Conservation (phyloP, 2,797 vertebrate genomes). For the Argentina silus region DNA sequence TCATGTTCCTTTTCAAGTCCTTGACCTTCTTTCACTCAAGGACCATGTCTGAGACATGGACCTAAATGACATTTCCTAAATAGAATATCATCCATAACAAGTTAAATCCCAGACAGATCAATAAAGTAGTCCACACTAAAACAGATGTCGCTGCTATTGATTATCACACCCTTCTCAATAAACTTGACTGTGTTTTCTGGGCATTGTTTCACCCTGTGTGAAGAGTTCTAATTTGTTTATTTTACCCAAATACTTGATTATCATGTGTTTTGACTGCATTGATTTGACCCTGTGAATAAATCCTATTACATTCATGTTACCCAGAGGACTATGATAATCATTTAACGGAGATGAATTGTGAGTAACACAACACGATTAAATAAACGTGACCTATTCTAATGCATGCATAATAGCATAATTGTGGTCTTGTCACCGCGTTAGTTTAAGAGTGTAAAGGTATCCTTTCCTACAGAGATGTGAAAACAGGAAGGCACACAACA, state of each 20-base stretch:
- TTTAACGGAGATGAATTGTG: no score
- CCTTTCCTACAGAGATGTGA: background rate
- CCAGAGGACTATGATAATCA: no score
- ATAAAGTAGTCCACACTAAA: background rate
- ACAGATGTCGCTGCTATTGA: constrained; percentile 14
- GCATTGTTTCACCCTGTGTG: background rate
- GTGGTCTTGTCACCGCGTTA: background rate
- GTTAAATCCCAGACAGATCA: background rate
- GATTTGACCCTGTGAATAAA: no score
- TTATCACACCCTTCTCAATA: constrained; percentile 17
- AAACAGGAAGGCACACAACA: constrained; percentile 8
- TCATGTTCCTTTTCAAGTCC: no score
- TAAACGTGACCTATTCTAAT: background rate
- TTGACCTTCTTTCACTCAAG: background rate
- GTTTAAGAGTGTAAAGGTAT: background rate
- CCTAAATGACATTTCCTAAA: constrained; percentile 18
- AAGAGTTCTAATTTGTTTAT: background rate
- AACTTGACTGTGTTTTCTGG: background rate
- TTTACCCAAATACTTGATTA: background rate
- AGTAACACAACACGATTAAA: background rate
- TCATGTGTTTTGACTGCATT: background rate
- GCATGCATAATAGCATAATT: background rate
- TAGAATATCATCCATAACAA: constrained; percentile 5
- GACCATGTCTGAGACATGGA: background rate
- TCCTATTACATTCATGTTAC: no score